Percentiles rank a stretch among this genome's conserved stretches.
Evolutionary conservation across 2,888 invertebrate genomes (phyloP).

Genomic region (Conus canariensis): DNA sequence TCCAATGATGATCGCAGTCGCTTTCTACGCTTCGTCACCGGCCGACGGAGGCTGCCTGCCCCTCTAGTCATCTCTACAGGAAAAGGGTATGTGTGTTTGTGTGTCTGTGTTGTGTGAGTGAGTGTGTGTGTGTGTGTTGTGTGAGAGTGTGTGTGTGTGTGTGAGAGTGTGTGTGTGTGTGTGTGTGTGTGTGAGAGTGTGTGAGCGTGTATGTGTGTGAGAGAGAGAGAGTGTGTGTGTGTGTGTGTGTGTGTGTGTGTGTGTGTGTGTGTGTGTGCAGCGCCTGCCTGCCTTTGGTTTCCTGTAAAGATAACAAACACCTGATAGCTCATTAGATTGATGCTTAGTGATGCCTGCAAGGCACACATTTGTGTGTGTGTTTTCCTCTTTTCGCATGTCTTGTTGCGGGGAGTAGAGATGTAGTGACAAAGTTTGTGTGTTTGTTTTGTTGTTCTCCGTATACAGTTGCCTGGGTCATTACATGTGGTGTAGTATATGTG

Average conservation of each 20-base stretch:
- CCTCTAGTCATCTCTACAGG: conserved; percentile 75
- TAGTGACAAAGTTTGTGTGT: too few species aligned
- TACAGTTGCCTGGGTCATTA: too few species aligned
- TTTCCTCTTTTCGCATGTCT: too few species aligned
- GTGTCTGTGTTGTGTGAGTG: not conserved
- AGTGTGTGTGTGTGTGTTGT: not conserved
- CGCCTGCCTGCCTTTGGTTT: too few species aligned
- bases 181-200: not conserved
- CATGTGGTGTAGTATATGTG: too few species aligned
- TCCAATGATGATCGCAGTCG: conserved; percentile 77
- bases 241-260: not conserved
- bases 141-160: not conserved
- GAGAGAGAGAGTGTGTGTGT: not conserved
- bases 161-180: not conserved
- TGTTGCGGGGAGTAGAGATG: too few species aligned
- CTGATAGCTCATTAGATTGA: too few species aligned
- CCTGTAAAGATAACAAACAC: too few species aligned
- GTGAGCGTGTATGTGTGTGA: not conserved
- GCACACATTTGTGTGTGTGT: not conserved
- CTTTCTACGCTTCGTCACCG: conserved; percentile 78
- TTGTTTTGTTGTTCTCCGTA: too few species aligned
- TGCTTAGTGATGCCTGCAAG: too few species aligned
- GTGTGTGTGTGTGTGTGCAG: not conserved
- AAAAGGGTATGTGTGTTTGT: conserved; percentile 62
- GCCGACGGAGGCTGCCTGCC: conserved; percentile 76